Evolutionary conservation across 2,888 invertebrate species (phyloP), one percentile per base, ranked within the genome.

Genomic region (Odontothrips loti): DNA sequence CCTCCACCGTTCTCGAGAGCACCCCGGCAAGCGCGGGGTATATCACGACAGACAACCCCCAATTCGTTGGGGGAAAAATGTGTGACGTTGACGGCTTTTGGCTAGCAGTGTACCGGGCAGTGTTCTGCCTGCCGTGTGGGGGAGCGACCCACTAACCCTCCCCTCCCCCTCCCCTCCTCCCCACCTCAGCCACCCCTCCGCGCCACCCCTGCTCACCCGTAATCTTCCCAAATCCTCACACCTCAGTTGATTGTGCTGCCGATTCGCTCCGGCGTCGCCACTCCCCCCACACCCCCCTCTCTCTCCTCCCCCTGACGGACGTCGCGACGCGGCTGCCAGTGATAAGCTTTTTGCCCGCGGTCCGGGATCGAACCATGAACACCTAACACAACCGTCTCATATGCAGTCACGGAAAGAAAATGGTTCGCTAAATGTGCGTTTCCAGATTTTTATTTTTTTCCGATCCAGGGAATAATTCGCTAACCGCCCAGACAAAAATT

Each of bases 221-320:
- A 75, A 75, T 75, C 68, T 75, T 75, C 68, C 68, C 68, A 75
- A 75, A 75, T 75, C 68, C 68, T 75, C 68, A 75, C 68, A 75
- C 68, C 68, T 75, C 68, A 75, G 68, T 75, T 75, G 68, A 75
- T 75, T 75, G 68, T 75, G 68, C 68, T 75, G 68, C 68, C 68
- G 68, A 75, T 75, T 75, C 68, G 68, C 11, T 23, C 12, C 68
- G 68, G 68, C 68, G 23, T 75, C 68, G 68, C 68, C 11, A 4
- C 27, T 6, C 58, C 17, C 20, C 58, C 51, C 12, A 2, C 10
- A 11, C 17, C 58, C 58, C 58, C 58, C 6, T 15, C 58, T 58
- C 58, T 20, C 58, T 15, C 58, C 11, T 15, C 58, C 58, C 58
- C 15, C 2, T 43, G 58, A 58, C 58, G 58, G 6, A 15, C 58